Conservation (phyloP, 2,888 invertebrate species). For the Lapara coniferarum region DNA sequence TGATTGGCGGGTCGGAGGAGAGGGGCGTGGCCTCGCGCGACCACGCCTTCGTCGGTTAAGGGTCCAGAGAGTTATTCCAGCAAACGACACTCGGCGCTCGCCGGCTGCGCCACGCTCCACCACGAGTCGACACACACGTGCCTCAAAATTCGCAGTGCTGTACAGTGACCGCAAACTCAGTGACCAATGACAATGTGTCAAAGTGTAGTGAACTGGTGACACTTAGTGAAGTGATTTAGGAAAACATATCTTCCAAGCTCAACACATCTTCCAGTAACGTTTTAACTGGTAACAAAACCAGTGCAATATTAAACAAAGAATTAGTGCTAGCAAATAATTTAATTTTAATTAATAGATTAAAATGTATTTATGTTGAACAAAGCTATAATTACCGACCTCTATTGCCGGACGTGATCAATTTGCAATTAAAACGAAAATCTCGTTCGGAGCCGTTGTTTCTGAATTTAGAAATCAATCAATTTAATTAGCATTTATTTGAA, state of each 20-base stretch:
- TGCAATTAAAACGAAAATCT: slow-evolving; percentile 23
- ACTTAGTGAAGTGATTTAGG: slow-evolving; percentile 11
- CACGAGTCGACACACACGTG: slow-evolving; percentile 62
- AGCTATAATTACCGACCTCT: slow-evolving; percentile 6
- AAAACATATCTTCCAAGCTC: slow-evolving; percentile 5
- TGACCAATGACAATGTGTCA: slow-evolving; percentile 5
- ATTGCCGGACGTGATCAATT: slow-evolving; percentile 20
- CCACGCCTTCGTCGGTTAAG: slow-evolving; percentile 74
- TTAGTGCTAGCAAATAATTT: not conserved
- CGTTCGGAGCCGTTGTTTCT: slow-evolving; percentile 7
- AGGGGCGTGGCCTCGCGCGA: slow-evolving; percentile 63
- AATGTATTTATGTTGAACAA: slow-evolving; percentile 14
- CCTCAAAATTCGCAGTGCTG: slow-evolving; percentile 35
- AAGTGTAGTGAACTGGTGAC: slow-evolving; percentile 11
- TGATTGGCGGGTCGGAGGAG: slow-evolving; percentile 59
- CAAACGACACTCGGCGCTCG: slow-evolving; percentile 81
- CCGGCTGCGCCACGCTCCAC: slow-evolving; percentile 75
- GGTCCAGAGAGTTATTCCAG: slow-evolving; percentile 62
- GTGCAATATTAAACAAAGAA: slow-evolving; percentile 17
- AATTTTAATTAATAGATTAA: slow-evolving; percentile 4
- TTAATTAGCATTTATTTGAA: slow-evolving; percentile 9
- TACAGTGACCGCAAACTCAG: slow-evolving; percentile 8
- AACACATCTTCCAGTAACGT: slow-evolving; percentile 10
- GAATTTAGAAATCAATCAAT: slow-evolving; percentile 12
- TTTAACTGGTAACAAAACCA: not conserved